Evolutionary conservation across 2,113 vertebrate genomes (phyloP).

Genomic region (Cyanoderma ruficeps): DNA sequence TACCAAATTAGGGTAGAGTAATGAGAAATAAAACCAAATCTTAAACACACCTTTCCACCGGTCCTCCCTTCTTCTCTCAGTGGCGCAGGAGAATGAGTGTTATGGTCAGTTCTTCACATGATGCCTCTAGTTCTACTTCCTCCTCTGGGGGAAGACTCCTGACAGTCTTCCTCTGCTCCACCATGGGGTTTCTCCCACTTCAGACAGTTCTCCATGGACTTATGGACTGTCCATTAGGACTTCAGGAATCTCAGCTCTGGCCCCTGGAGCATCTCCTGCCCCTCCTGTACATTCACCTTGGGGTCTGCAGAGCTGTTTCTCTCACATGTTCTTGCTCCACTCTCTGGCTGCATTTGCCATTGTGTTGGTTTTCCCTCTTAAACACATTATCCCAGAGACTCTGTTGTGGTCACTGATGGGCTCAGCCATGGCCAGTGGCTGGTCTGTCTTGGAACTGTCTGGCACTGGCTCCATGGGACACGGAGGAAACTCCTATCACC

Average conservation of each 20-base stretch:
- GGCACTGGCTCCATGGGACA: neutral
- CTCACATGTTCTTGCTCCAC: fast-evolving
- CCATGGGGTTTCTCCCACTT: neutral
- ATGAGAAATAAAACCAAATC: neutral
- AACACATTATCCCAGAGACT: neutral
- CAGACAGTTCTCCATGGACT: neutral
- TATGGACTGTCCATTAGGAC: neutral
- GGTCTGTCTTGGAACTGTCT: neutral
- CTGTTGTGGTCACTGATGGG: fast-evolving
- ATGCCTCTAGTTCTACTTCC: neutral
- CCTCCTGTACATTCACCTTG: neutral
- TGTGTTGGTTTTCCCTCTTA: neutral
- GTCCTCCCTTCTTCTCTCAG: neutral
- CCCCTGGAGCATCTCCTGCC: neutral
- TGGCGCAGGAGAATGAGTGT: neutral
- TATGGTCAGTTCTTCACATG: neutral
- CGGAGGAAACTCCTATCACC: neutral
- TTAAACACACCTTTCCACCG: neutral
- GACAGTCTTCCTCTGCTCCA: neutral
- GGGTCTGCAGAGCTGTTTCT: neutral
- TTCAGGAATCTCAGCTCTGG: neutral
- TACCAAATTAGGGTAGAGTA: neutral
- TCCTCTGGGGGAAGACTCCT: neutral
- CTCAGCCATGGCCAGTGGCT: neutral
- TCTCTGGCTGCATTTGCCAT: neutral